These are phyloP conservation scores for Drosophila mayri DNA, from an alignment of 1,140 invertebrate species.

Conservation along the genomic window DNA sequence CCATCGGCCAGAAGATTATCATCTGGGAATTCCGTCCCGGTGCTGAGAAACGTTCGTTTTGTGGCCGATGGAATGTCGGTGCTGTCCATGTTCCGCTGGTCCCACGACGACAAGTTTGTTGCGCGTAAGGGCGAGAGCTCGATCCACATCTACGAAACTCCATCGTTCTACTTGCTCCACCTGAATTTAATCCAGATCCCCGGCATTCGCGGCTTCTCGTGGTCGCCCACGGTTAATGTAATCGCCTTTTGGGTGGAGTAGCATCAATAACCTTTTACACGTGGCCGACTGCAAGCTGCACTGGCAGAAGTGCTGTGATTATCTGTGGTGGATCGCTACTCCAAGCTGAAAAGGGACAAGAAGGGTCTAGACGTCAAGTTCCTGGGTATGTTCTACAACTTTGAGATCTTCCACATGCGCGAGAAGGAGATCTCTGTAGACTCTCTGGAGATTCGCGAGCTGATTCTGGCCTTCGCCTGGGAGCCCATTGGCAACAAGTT, in stretches of 20 bases:
- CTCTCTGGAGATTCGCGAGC: constrained; percentile 97
- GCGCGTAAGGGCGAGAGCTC: constrained; percentile 94
- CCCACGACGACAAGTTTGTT: constrained; percentile 98
- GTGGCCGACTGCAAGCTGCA: constrained; percentile 99
- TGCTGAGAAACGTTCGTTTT: constrained; percentile 96
- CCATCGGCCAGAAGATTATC: constrained; percentile 90
- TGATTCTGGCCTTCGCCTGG: constrained; percentile 98
- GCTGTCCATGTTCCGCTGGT: constrained; percentile 99
- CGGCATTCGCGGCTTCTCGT: constrained; percentile 97
- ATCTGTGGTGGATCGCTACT: constrained; percentile 96
- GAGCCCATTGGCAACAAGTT: constrained; percentile 98
- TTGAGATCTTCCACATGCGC: constrained; percentile 99
- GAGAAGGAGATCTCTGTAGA: constrained; percentile 99
- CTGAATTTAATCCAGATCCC: constrained; percentile 97
- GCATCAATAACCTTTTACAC: constrained; percentile 98
- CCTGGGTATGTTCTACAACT: constrained; percentile 98
- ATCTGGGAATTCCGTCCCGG: constrained; percentile 98
- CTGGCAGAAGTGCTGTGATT: constrained; percentile 99
- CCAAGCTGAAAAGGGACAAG: constrained; percentile 96
- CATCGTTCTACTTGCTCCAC: constrained; percentile 96
- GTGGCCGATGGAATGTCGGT: constrained; percentile 91
- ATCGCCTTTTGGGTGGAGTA: constrained; percentile 99
- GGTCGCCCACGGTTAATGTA: constrained; percentile 98
- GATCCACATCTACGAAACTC: constrained; percentile 98
- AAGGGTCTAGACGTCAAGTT: constrained; percentile 95